These are phyloP conservation scores for Polyploca ridens DNA, from an alignment of 2,888 invertebrate genomes.

Conservation along the genomic window DNA sequence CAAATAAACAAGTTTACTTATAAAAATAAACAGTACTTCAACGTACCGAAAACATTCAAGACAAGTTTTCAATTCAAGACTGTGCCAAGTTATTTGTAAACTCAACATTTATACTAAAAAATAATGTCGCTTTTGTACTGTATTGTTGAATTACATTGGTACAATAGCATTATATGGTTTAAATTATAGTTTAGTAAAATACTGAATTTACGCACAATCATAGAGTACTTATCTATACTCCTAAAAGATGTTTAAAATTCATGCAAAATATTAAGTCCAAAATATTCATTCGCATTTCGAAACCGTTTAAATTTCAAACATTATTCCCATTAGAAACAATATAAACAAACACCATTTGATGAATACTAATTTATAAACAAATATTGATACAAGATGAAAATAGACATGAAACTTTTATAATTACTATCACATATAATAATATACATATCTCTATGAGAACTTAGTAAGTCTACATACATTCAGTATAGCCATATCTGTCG, in stretches of 20 bases:
- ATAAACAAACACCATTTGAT: background rate
- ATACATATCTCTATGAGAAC: conserved; percentile 51
- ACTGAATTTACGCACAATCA: conserved; percentile 7
- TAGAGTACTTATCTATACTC: too few relatives aligned
- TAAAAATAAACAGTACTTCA: conserved; percentile 45
- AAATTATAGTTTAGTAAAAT: background rate
- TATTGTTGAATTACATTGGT: background rate
- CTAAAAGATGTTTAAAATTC: background rate
- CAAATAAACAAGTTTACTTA: conserved; percentile 37
- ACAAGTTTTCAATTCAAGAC: conserved; percentile 15
- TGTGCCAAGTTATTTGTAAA: conserved; percentile 23
- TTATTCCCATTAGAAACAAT: background rate
- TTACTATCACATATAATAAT: conserved; percentile 58
- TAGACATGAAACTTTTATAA: conserved; percentile 31
- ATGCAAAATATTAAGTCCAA: conserved; percentile 1
- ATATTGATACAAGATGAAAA: conserved; percentile 40
- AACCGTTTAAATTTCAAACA: background rate
- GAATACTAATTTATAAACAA: conserved; percentile 38
- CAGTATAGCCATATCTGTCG: too few relatives aligned
- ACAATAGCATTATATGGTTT: background rate
- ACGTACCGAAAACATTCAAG: conserved; percentile 42
- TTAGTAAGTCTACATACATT: conserved; percentile 38
- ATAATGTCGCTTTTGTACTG: background rate
- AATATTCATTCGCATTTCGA: conserved; percentile 7
- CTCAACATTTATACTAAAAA: conserved; percentile 29